phyloP scores from a whole-genome alignment of 2,888 invertebrate species.

The Elmis aenea region DNA sequence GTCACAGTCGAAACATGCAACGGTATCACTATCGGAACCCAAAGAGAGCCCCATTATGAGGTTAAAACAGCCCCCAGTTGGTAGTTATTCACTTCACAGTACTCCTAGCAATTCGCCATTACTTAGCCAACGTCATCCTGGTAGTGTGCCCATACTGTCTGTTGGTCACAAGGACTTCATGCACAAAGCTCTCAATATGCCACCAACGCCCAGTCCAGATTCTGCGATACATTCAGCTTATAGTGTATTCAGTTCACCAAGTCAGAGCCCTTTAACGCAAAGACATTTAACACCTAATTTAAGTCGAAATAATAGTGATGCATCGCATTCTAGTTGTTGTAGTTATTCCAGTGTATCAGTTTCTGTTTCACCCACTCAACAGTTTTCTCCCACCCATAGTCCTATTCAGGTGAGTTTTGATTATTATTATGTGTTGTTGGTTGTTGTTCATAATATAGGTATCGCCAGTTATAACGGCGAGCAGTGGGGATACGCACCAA shows the following conservation, averaged over 20 bases:
- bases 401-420: conserved; percentile 66
- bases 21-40: conserved; percentile 28
- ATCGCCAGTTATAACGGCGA: no score
- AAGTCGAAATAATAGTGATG: conserved; percentile 86
- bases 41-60: conserved; percentile 51
- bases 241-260: conserved; percentile 76
- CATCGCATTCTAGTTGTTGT: conserved; percentile 85
- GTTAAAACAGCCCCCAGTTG: conserved; percentile 49
- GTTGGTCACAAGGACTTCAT: conserved; percentile 44
- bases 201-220: conserved; percentile 81
- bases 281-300: conserved; percentile 77
- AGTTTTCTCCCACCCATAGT: conserved; percentile 80
- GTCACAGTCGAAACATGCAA: conserved; percentile 32
- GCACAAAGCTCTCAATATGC: conserved; percentile 57
- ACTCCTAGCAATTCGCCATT: conserved; percentile 65
- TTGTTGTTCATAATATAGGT: no score
- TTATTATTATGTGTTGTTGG: no score
- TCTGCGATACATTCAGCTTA: conserved; percentile 88
- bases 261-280: conserved; percentile 80
- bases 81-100: conserved; percentile 59
- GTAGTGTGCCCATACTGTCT: conserved; percentile 38
- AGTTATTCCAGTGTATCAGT: conserved; percentile 68
- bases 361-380: conserved; percentile 52
- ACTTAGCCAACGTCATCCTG: conserved; percentile 54
- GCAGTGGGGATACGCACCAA: no score